phyloP scores from a whole-genome alignment of 2,113 vertebrate species.

The Ceuthmochares aereus region DNA sequence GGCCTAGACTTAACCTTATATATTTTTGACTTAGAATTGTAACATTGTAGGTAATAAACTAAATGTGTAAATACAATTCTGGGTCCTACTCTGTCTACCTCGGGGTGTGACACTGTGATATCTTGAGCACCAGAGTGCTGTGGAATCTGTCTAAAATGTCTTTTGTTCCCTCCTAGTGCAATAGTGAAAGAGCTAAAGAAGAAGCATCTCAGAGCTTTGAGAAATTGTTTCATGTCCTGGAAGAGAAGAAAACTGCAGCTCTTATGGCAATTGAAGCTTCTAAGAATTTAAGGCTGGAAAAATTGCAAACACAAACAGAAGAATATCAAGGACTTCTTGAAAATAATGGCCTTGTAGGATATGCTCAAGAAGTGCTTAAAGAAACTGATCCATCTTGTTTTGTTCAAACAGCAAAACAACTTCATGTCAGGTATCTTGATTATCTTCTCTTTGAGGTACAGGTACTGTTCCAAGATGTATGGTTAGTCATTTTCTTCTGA shows the following conservation, averaged over 20 bases:
- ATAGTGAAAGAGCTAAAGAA: constrained; percentile 88
- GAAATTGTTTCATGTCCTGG: constrained; percentile 86
- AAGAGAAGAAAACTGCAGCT: constrained; percentile 88
- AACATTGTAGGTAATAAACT: too few relatives aligned
- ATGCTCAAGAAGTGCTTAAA: constrained; percentile 97
- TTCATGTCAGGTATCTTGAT: constrained; percentile 87
- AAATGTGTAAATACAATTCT: too few relatives aligned
- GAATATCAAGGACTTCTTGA: constrained; percentile 98
- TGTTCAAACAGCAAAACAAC: constrained; percentile 96
- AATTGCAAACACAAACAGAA: constrained; percentile 88
- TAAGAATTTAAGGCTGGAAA: constrained; percentile 83
- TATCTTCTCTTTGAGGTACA: neutral
- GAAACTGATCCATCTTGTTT: constrained; percentile 97
- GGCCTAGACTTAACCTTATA: too few relatives aligned
- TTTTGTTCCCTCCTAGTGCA: constrained; percentile 79
- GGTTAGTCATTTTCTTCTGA: neutral
- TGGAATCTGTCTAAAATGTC: neutral
- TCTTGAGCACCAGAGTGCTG: neutral
- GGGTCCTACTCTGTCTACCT: too few relatives aligned
- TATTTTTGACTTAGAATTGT: too few relatives aligned
- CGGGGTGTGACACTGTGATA: too few relatives aligned
- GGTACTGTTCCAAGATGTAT: neutral
- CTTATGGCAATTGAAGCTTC: constrained; percentile 87
- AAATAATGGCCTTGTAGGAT: constrained; percentile 95
- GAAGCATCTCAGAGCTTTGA: constrained; percentile 88